These are phyloP conservation scores for Papilio xuthus DNA, from an alignment of 1,140 invertebrate species.

Conservation along the genomic window DNA sequence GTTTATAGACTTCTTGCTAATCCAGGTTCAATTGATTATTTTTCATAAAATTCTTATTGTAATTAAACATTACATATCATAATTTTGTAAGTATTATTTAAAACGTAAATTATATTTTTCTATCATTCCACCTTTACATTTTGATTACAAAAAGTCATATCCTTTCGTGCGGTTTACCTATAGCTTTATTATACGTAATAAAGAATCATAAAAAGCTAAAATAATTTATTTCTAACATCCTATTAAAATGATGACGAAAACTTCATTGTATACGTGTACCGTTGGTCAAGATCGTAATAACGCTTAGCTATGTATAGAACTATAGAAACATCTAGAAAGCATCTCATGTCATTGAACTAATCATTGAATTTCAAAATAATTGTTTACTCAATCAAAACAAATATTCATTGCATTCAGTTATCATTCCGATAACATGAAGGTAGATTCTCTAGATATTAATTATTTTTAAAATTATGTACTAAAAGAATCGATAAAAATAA, in stretches of 20 bases:
- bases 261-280: neutral
- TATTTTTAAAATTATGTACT: neutral
- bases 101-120: too few species aligned
- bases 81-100: too few species aligned
- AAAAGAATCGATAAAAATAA: neutral
- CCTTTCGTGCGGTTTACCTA: too few species aligned
- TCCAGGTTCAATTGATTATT: too few species aligned
- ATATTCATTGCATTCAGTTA: neutral
- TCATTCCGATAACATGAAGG: neutral
- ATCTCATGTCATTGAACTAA: neutral
- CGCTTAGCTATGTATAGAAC: neutral
- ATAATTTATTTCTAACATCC: too few species aligned
- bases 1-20: too few species aligned
- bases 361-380: neutral
- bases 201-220: too few species aligned
- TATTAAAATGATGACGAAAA: neutral
- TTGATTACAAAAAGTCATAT: too few species aligned
- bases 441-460: neutral
- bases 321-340: neutral
- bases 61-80: too few species aligned
- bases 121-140: too few species aligned
- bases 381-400: constrained; percentile 13
- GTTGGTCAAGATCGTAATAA: neutral
- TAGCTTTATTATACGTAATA: too few species aligned
- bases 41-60: too few species aligned